Base-by-base conservation (phyloP, 2,113 vertebrate species). In the Carollia perspicillata region DNA sequence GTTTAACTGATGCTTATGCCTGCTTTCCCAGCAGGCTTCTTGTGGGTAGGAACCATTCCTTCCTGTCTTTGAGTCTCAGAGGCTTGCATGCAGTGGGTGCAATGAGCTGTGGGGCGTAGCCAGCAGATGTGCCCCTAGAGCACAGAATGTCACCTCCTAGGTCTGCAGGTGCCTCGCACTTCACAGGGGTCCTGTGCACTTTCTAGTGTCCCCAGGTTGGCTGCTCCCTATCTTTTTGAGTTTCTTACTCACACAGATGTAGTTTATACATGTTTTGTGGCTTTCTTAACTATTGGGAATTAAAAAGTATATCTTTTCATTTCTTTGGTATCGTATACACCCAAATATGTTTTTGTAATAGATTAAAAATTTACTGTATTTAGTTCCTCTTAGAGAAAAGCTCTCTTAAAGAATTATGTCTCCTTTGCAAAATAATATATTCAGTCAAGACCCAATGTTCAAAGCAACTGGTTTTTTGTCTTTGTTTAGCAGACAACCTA, bases 401-500 rank as follows among this genome's bases (percentile, higher is more conserved):
- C 14, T 51, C 37, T 93, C 12, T 12, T 14, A 53, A 95, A 92
- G 23, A 84, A 68, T 51, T 66, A 84, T 47, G 23, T 58, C 30
- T 60, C 7, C 49, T 80, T 89, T 95, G 22, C 26, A 53, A 91
- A 90, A 91, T 60, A 91, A 79, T n/a, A 0, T 72, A 63, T 90
- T 26, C 51, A 63, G 3, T 89, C n/a, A 65, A 89, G 49, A n/a
- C 55, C 7, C 79, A 81, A 20, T 37, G 6, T 95, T 90, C 44
- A 87, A 63, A 93, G 44, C 47, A 84, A 44, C 14, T 1, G 3
- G 1, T 51, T 65, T 79, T 51, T 72, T 83, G 5, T 51, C 23
- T 93, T 88, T 94, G 22, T 63, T 94, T 60, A 88, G 5, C 3
- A 47, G 49, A 33, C 40, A 92, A 71, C 20, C 11, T 91, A 40